phyloP scores from a whole-genome alignment of 1,140 invertebrate species.

The Cherax quadricarinatus region DNA sequence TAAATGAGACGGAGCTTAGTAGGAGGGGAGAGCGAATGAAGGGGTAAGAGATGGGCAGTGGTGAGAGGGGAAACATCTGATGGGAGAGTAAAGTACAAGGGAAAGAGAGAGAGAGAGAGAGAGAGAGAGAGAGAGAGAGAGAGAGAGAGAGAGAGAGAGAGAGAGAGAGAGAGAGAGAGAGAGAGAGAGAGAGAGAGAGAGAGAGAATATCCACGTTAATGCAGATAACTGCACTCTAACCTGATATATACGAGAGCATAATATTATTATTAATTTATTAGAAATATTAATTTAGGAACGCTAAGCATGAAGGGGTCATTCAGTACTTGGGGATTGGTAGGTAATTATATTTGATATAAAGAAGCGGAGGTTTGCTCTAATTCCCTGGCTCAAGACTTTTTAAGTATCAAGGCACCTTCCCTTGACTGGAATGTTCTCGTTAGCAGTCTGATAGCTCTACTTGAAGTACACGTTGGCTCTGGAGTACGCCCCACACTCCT shows the following conservation, averaged over 20 bases:
- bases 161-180: background rate
- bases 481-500: background rate
- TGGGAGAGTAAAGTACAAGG: background rate
- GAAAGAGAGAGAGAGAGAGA: background rate
- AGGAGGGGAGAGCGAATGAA: background rate
- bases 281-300: too few relatives aligned
- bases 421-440: too few relatives aligned
- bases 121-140: too few relatives aligned
- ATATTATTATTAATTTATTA: too few relatives aligned
- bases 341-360: too few relatives aligned
- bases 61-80: background rate
- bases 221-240: too few relatives aligned
- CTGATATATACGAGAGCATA: too few relatives aligned
- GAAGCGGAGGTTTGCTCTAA: too few relatives aligned
- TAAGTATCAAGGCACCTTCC: background rate
- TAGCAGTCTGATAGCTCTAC: too few relatives aligned
- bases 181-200: background rate
- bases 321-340: too few relatives aligned
- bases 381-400: too few relatives aligned
- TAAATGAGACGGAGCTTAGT: constrained; percentile 17
- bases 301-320: too few relatives aligned
- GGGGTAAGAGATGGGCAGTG: background rate
- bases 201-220: background rate
- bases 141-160: background rate
- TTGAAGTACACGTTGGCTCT: background rate